A percentile compares a stretch with the other conserved stretches of the same genome.
phyloP scores from a whole-genome alignment of 2,113 vertebrate genomes.

The Perognathus longimembris region DNA sequence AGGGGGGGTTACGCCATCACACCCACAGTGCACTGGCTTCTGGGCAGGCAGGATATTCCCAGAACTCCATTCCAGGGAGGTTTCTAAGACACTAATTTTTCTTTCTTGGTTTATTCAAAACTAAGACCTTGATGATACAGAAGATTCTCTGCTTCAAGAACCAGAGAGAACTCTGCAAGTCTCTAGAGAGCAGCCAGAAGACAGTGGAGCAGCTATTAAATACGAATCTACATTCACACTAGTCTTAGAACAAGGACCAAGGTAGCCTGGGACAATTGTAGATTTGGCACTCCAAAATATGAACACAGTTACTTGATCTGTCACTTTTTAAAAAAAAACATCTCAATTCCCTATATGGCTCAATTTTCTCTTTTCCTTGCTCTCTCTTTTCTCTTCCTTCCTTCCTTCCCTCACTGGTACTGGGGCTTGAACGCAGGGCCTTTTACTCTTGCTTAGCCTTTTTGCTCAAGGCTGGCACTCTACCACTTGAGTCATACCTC shows the following conservation, averaged over 20 bases:
- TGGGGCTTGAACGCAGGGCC: too few relatives aligned
- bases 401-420: too few relatives aligned
- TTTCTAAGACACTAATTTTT: neutral
- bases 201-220: neutral
- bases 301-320: neutral
- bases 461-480: too few relatives aligned
- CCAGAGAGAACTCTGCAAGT: neutral
- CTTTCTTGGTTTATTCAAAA: neutral
- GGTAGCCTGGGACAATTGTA: neutral
- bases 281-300: neutral
- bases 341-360: neutral
- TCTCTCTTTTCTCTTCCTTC: too few relatives aligned
- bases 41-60: neutral
- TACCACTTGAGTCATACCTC: too few relatives aligned
- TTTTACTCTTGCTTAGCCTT: too few relatives aligned
- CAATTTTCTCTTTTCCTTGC: neutral
- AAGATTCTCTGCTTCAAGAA: neutral
- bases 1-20: rapidly evolving
- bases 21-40: neutral
- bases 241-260: neutral
- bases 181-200: neutral
- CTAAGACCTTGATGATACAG: neutral
- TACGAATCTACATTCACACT: neutral
- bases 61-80: too few relatives aligned
- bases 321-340: neutral